Conservation (phyloP, 2,113 vertebrate genomes). For the Fulica atra region DNA sequence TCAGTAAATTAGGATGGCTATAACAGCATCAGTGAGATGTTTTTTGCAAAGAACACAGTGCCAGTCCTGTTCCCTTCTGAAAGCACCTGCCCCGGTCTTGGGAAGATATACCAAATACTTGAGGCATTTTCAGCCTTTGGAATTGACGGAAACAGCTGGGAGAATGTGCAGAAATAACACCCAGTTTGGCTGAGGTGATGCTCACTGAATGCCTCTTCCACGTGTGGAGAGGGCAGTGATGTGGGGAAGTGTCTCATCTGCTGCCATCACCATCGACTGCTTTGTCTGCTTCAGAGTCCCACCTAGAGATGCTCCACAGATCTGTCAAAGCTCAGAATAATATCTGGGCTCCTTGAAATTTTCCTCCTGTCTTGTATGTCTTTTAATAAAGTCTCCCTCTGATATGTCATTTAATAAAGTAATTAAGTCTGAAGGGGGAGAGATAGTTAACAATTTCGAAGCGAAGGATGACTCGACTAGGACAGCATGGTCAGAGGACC, state of each 20-base stretch:
- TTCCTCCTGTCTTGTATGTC: background rate
- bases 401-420: background rate
- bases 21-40: background rate
- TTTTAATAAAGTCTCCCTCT: background rate
- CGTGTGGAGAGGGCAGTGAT: background rate
- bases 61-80: background rate
- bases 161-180: background rate
- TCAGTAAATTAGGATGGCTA: background rate
- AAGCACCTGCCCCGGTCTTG: background rate
- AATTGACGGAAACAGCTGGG: background rate
- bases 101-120: background rate
- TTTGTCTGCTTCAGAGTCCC: background rate
- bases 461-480: background rate
- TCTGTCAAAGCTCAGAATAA: background rate
- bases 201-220: background rate
- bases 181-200: background rate
- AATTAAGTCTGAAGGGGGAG: background rate
- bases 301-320: background rate
- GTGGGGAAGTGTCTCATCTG: background rate
- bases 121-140: background rate
- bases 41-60: background rate
- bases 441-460: background rate
- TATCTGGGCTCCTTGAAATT: background rate
- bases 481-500: background rate
- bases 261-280: background rate